Percentiles rank a stretch among this genome's conserved stretches.
Evolutionary conservation across 1,140 invertebrate genomes (phyloP).

Genomic region (Bacillus rossius): DNA sequence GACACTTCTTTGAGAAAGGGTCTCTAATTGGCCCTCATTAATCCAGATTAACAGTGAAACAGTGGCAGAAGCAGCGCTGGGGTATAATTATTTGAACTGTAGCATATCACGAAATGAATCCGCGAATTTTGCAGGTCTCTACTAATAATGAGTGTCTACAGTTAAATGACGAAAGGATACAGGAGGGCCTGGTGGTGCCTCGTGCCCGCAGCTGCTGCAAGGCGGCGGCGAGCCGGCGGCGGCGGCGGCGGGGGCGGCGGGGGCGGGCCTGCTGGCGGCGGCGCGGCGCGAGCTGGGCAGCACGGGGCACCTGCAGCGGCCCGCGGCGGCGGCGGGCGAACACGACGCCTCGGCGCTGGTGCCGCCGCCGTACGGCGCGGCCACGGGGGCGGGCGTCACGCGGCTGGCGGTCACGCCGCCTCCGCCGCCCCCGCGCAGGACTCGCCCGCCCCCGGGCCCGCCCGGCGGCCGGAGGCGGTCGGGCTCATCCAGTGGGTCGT

Average conservation of each 20-base stretch:
- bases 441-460: background rate
- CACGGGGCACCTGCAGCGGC: slow-evolving; percentile 4
- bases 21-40: too few species aligned
- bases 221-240: background rate
- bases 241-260: background rate
- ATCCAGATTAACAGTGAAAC: too few species aligned
- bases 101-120: too few species aligned
- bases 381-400: background rate
- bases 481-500: too few species aligned
- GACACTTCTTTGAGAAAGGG: too few species aligned
- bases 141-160: too few species aligned
- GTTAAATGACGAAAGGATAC: too few species aligned
- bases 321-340: slow-evolving; percentile 10
- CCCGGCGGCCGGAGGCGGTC: background rate
- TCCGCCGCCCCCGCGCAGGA: background rate
- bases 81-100: too few species aligned
- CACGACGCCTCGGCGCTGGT: slow-evolving; percentile 10
- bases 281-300: slow-evolving; percentile 5
- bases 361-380: slow-evolving; percentile 16
- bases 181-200: background rate
- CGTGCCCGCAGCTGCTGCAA: background rate
- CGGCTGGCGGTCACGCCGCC: slow-evolving; percentile 4
- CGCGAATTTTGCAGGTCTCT: too few species aligned
- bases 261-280: background rate
- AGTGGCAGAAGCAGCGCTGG: too few species aligned